phyloP scores from a whole-genome alignment of 92 coral and sea anemone genomes.

The Isaurus tuberculatus region DNA sequence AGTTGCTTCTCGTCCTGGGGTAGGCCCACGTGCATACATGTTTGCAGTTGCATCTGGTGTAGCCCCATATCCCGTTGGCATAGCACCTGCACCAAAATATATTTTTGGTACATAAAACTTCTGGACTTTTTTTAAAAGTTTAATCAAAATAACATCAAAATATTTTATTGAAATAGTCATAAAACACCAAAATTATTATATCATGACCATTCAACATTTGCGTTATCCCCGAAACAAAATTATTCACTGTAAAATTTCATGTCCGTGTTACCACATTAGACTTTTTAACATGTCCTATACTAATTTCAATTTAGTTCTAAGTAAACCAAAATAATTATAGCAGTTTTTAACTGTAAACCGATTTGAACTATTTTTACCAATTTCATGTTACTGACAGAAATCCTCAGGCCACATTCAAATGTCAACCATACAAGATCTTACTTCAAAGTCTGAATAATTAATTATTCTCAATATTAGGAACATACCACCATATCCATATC shows the following conservation, averaged over 20 bases:
- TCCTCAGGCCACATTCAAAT: no score
- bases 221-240: background rate
- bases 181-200: background rate
- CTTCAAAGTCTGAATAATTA: background rate
- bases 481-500: slow-evolving; percentile 66
- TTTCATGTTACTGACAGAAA: no score
- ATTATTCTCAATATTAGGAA: background rate
- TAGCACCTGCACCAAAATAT: slow-evolving; percentile 34
- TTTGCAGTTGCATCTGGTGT: slow-evolving; percentile 44
- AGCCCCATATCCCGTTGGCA: slow-evolving; percentile 33
- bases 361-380: no score
- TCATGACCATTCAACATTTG: background rate
- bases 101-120: background rate
- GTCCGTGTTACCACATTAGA: background rate
- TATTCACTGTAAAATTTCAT: background rate
- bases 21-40: slow-evolving; percentile 38
- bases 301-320: background rate
- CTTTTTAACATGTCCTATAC: background rate
- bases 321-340: no score
- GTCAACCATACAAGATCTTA: no score
- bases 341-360: no score
- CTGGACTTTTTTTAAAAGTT: background rate
- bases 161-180: background rate
- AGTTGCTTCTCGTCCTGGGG: slow-evolving; percentile 37
- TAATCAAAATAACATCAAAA: background rate